Evolutionary conservation across 2,888 invertebrate species (phyloP), one percentile per base, ranked within the genome.

Genomic region (Tachina grossa): DNA sequence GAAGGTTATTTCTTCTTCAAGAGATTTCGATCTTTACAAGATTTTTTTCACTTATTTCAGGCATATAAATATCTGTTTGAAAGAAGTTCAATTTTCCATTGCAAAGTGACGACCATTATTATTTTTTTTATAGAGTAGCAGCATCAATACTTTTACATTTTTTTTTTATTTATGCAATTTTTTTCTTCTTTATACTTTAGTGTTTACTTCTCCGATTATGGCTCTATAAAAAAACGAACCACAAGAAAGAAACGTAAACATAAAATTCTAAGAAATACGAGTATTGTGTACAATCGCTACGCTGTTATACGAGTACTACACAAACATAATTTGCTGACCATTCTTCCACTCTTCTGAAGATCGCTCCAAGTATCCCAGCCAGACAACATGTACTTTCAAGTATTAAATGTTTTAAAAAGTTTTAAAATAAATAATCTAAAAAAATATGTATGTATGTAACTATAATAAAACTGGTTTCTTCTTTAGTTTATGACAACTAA

Each of bases 401-500:
- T 61, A 55, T 63, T 41, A 59, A 66, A 78, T 51, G 31, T 10
- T 55, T 41, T 14, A 61, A 66, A 84, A 76, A 57, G 72, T 57
- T 81, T 76, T 39, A 59, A 13, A 71, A 31, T 49, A 39, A 55
- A 10, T 59, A 51, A 49, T 13, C 0, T 0, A 0, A 66, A 63
- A n/a, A 53, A 61, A 51, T n/a, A 66, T 55, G 59, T 68, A 4
- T 31, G 2, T 31, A 84, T n/a, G n/a, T n/a, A n/a, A n/a, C n/a
- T n/a, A n/a, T n/a, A n/a, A 59, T 51, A 59, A 85, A 87, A 87
- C 87, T 83, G 83, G 87, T 87, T 87, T 78, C 9, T 57, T 72
- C 63, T 80, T 59, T 47, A 74, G 57, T 76, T 75, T 84, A 84
- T 84, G 77, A 66, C 76, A 80, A 68, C 22, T 72, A 63, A 85